Evolutionary conservation across 1,140 invertebrate genomes (phyloP).

Genomic region (Hydropsyche tenuis): DNA sequence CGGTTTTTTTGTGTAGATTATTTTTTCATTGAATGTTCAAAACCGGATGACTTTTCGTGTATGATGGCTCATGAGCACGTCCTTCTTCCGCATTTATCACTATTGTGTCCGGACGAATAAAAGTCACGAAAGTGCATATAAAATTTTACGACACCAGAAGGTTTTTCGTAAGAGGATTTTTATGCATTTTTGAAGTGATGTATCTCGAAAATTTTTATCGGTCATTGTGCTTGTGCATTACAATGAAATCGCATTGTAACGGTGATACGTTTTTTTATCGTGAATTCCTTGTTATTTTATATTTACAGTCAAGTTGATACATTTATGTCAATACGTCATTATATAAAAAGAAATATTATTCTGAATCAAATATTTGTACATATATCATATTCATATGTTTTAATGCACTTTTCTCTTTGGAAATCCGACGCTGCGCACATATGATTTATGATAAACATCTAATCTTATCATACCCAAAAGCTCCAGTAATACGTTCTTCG

Average conservation of each 20-base stretch:
- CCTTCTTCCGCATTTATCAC: background rate
- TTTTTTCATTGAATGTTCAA: constrained; percentile 10
- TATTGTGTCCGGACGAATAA: constrained; percentile 4
- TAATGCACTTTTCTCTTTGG: no score
- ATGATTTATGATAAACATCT: constrained; percentile 36
- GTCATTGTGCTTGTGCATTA: no score
- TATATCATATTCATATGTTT: no score
- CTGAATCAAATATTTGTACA: no score
- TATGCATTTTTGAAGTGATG: background rate
- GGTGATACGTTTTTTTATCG: no score
- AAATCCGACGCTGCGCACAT: background rate
- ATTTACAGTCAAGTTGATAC: no score
- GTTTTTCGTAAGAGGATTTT: background rate
- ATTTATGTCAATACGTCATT: no score
- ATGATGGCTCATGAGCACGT: background rate
- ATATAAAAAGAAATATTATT: no score
- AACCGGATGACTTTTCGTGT: background rate
- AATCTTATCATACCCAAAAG: constrained; percentile 29
- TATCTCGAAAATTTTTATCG: no score
- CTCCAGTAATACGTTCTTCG: constrained; percentile 15
- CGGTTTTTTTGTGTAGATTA: background rate
- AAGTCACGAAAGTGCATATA: constrained; percentile 20
- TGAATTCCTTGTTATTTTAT: no score
- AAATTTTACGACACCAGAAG: constrained; percentile 23
- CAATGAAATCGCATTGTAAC: no score